Evolutionary conservation across 53 echinoderm and acorn worm genomes (phyloP), one percentile per base, ranked within the genome.

Genomic region (Crossaster papposus): DNA sequence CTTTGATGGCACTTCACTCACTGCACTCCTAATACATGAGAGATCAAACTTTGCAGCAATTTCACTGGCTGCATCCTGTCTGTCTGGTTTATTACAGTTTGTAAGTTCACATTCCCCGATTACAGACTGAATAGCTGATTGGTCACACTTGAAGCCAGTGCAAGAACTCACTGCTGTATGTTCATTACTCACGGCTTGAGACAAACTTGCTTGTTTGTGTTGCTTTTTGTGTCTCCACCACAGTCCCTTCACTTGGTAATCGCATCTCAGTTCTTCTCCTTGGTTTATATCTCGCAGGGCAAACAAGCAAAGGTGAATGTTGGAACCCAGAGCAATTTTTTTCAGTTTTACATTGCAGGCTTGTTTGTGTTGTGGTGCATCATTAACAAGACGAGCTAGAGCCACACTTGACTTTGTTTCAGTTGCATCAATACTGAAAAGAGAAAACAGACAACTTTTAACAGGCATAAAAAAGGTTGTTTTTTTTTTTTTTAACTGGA

Each of bases 351-450:
- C 72, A 71, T 71, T 71, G 72, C 72, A 71, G 7, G 72, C 72
- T 30, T 71, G 28, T 30, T 28, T 30, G 3, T 30, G 72, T 28
- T 62, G 62, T 11, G 0, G 62, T 0, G 62, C 62, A 62, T 62
- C 72, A 71, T 71, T 71, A 31, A 71, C 72, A 71, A 71, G 72
- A 71, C 72, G 72, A 23, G 30, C 72, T 29, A 71, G 72, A 23
- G 30, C 72, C 28, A 71, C 30, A 71, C 32, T 71, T 4, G 72
- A 71, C 30, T 71, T 71, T 71, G 72, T 30, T n/a, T n/a, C n/a
- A 31, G 72, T 71, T 71, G 72, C 72, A 71, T 71, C 72, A 71
- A 71, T 71, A 28, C 72, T 71, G 24, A 29, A 70, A 70, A 70
- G 72, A 30, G 72, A 31, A 71, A n/a, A n/a, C n/a, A n/a, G n/a